These are phyloP conservation scores for Tolypeutes matacus DNA, from an alignment of 2,797 vertebrate genomes.

Conservation along the genomic window DNA sequence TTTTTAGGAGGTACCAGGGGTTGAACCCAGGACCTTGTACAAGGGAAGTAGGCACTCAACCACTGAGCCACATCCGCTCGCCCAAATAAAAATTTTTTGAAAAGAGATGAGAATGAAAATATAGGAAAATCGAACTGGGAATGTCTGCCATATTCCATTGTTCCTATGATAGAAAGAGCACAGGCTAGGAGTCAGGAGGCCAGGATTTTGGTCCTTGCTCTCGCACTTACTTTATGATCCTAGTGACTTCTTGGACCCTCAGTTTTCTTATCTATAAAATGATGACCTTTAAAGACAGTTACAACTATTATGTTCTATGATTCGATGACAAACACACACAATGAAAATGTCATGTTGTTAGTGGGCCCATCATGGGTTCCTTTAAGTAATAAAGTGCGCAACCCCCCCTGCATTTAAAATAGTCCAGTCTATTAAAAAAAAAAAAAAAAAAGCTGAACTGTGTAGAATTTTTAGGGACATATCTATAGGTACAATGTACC, in stretches of 20 bases:
- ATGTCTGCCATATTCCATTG: not conserved
- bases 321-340: constrained; percentile 5
- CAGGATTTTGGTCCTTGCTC: not conserved
- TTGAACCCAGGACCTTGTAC: too few species aligned
- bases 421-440: not conserved
- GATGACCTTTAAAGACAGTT: not conserved
- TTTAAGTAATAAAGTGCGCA: constrained; percentile 33
- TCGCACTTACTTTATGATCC: not conserved
- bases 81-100: constrained; percentile 25
- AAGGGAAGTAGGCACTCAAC: too few species aligned
- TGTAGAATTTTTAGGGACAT: not conserved
- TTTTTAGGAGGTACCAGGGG: too few species aligned
- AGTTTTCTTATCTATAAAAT: not conserved
- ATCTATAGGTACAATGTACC: not conserved
- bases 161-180: not conserved
- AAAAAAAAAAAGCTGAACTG: not conserved
- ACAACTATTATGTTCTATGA: not conserved
- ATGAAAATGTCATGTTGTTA: not conserved
- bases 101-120: not conserved
- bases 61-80: too few species aligned
- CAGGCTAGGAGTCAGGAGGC: not conserved
- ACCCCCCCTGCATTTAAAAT: not conserved
- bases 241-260: not conserved
- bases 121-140: not conserved
- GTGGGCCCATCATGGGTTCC: not conserved